A percentile compares a stretch with the other conserved stretches of the same genome.
Evolutionary conservation across 2,797 vertebrate genomes (phyloP).

Genomic region (Myotis myotis): DNA sequence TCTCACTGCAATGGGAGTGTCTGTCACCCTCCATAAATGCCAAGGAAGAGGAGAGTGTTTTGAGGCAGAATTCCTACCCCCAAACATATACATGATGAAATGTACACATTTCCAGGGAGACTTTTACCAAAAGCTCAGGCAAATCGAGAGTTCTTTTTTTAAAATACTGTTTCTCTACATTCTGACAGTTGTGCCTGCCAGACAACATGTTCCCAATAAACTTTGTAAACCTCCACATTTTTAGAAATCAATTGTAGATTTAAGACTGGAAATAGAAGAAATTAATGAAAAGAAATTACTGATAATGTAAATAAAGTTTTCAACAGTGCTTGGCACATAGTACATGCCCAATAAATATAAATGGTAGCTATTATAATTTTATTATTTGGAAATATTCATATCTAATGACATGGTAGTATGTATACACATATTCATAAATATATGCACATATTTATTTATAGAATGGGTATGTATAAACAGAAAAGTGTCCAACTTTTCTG

Average conservation of each 20-base stretch:
- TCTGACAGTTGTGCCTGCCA: not conserved
- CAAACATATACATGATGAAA: not conserved
- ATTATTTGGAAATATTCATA: not conserved
- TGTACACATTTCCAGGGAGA: not conserved
- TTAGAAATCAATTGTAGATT: not conserved
- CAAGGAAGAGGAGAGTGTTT: not conserved
- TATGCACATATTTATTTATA: not conserved
- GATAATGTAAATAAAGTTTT: not conserved
- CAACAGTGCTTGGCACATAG: not conserved
- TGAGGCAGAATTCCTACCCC: not conserved
- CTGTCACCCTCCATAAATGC: not conserved
- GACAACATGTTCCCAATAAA: not conserved
- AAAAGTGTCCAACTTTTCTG: slow-evolving; percentile 65
- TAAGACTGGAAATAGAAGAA: not conserved
- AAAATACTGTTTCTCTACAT: not conserved
- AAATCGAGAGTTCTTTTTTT: not conserved
- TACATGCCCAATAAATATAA: not conserved
- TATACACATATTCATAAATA: not conserved
- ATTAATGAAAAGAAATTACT: slow-evolving; percentile 4
- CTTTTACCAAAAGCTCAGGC: not conserved
- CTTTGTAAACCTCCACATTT: not conserved
- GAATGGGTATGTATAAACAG: slow-evolving; percentile 40
- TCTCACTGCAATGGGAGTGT: not conserved
- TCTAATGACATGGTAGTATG: not conserved
- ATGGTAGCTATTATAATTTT: not conserved